Conservation (phyloP, 2,888 invertebrate species). For the Monochamus alternatus region DNA sequence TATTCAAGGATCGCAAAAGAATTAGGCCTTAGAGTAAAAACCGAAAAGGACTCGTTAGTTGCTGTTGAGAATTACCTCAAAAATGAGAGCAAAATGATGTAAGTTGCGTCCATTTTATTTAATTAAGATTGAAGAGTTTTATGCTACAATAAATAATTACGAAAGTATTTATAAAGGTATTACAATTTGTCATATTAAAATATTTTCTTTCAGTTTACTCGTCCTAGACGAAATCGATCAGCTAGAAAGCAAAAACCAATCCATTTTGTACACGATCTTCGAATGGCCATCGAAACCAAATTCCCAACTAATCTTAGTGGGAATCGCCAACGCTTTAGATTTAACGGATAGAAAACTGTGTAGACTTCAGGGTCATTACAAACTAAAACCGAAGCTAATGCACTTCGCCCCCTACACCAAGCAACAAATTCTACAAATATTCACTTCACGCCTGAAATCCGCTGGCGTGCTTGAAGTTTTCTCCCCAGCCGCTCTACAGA, state of each 20-base stretch:
- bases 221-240: conserved; percentile 98
- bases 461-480: conserved; percentile 82
- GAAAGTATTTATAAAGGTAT: too few species aligned
- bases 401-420: conserved; percentile 95
- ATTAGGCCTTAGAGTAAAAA: conserved; percentile 76
- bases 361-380: conserved; percentile 84
- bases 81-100: conserved; percentile 82
- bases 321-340: conserved; percentile 96
- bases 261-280: conserved; percentile 93
- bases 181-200: too few species aligned
- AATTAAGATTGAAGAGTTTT: too few species aligned
- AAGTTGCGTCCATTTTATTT: conserved; percentile 65
- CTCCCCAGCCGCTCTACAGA: conserved; percentile 87
- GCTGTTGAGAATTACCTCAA: conserved; percentile 82
- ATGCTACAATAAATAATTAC: too few species aligned
- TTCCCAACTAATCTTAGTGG: conserved; percentile 86
- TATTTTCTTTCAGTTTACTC: conserved; percentile 76
- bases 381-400: conserved; percentile 83
- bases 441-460: conserved; percentile 83
- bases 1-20: conserved; percentile 86
- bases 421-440: conserved; percentile 90
- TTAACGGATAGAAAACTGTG: conserved; percentile 93
- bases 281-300: conserved; percentile 87
- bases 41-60: conserved; percentile 78
- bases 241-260: conserved; percentile 86